Percentiles rank a stretch among this genome's conserved stretches.
Conservation (phyloP, 2,888 invertebrate genomes). For the Leptinotarsa juncta region DNA sequence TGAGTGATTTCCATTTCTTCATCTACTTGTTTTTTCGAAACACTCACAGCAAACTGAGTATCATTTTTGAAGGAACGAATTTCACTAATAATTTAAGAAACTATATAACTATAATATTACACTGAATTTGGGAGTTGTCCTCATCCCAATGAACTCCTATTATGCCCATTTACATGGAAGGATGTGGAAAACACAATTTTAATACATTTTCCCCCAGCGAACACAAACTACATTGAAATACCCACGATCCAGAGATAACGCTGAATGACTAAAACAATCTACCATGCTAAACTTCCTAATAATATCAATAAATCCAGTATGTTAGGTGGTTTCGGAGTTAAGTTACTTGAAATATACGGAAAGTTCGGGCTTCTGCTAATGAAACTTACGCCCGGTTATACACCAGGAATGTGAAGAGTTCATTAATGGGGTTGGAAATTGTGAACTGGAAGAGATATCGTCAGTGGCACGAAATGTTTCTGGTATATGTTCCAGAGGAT, state of each 20-base stretch:
- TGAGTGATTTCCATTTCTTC: too few species aligned
- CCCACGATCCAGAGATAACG: slow-evolving; percentile 33
- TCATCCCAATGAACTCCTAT: too few species aligned
- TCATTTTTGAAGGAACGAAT: too few species aligned
- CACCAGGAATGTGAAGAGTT: slow-evolving; percentile 35
- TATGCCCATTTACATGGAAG: too few species aligned
- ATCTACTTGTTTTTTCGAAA: too few species aligned
- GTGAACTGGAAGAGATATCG: slow-evolving; percentile 5
- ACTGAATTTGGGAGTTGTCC: too few species aligned
- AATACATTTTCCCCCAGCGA: neutral
- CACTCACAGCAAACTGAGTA: too few species aligned
- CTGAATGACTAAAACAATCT: slow-evolving; percentile 31
- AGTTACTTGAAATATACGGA: slow-evolving; percentile 43
- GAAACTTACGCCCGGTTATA: slow-evolving; percentile 35
- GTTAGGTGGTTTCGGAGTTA: slow-evolving; percentile 39
- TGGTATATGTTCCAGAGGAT: neutral
- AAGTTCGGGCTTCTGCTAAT: slow-evolving; percentile 41
- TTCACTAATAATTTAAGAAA: too few species aligned
- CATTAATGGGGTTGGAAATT: slow-evolving; percentile 4
- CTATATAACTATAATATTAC: too few species aligned
- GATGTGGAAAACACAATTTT: neutral
- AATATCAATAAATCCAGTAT: slow-evolving; percentile 49
- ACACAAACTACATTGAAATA: slow-evolving; percentile 37
- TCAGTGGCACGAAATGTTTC: neutral
- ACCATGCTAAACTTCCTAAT: slow-evolving; percentile 47